Percentiles rank a stretch among this genome's conserved stretches.
Evolutionary conservation across 2,797 vertebrate genomes (phyloP).

Genomic region (Streptopelia turtur): DNA sequence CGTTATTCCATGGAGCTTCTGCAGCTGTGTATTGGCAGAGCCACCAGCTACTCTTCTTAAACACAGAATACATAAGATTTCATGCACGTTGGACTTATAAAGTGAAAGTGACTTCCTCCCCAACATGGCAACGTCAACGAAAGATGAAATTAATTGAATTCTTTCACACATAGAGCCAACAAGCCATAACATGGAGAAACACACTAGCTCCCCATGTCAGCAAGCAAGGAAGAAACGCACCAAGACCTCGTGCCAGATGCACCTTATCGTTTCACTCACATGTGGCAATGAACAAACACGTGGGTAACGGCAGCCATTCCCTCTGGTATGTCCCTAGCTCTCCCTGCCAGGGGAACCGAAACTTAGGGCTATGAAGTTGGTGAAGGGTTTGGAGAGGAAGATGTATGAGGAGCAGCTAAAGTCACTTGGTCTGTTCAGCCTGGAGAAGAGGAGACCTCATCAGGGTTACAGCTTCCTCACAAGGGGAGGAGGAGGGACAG

Average conservation of each 20-base stretch:
- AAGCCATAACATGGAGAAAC: background rate
- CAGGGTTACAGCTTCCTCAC: too few species aligned
- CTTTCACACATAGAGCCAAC: background rate
- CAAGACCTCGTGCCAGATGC: background rate
- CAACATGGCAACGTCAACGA: background rate
- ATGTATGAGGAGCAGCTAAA: too few species aligned
- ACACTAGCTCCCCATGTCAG: background rate
- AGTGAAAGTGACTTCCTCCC: background rate
- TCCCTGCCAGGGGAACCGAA: background rate
- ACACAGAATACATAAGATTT: background rate
- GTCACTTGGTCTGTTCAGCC: too few species aligned
- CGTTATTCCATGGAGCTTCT: background rate
- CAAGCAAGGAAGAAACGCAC: fast-evolving
- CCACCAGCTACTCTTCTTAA: background rate
- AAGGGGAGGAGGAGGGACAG: too few species aligned
- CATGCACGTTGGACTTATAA: background rate
- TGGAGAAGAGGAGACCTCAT: too few species aligned
- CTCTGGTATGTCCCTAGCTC: background rate
- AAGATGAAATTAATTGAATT: background rate
- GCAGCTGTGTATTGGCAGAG: background rate
- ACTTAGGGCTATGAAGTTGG: too few species aligned
- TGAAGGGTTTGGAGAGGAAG: too few species aligned
- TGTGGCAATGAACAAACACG: background rate
- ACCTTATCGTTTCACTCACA: background rate
- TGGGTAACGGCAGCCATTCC: background rate